These are phyloP conservation scores for Melanostigma gelatinosum DNA, from an alignment of 2,113 vertebrate genomes.

Conservation along the genomic window DNA sequence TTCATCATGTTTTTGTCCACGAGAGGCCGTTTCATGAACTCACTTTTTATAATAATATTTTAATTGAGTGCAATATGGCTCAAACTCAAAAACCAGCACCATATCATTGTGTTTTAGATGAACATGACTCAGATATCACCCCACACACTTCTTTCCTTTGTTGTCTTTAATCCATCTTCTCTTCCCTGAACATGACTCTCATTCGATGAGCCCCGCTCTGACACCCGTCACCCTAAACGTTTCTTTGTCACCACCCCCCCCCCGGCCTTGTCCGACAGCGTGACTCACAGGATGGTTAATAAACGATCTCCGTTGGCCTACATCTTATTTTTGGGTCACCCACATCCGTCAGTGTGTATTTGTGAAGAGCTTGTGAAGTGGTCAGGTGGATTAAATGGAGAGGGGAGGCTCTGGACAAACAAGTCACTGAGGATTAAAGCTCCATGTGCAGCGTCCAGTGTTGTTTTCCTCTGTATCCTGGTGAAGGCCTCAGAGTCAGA, in stretches of 20 bases:
- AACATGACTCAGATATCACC: not conserved
- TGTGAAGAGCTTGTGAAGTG: constrained; percentile 25
- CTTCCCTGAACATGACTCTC: not conserved
- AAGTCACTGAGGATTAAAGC: constrained; percentile 41
- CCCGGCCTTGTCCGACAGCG: not conserved
- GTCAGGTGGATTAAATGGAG: constrained; percentile 63
- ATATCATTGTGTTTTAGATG: not conserved
- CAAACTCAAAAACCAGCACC: not conserved
- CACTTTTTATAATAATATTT: no score
- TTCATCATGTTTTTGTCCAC: no score
- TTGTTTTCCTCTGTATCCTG: constrained; percentile 53
- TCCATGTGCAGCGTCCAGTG: constrained; percentile 2
- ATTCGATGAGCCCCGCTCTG: constrained; percentile 2
- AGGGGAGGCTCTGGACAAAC: constrained; percentile 22
- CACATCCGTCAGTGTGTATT: constrained; percentile 52
- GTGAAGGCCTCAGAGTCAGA: constrained; percentile 19
- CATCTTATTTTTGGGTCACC: constrained; percentile 60
- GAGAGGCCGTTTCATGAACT: not conserved
- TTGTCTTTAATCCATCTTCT: not conserved
- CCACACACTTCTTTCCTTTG: not conserved
- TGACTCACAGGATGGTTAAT: constrained; percentile 32
- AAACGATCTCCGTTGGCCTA: constrained; percentile 18
- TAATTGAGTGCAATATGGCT: not conserved
- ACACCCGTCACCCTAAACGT: not conserved
- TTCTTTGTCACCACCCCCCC: not conserved